These are phyloP conservation scores for Stomatorhinus walkeri DNA, from an alignment of 2,797 vertebrate species.

Conservation along the genomic window DNA sequence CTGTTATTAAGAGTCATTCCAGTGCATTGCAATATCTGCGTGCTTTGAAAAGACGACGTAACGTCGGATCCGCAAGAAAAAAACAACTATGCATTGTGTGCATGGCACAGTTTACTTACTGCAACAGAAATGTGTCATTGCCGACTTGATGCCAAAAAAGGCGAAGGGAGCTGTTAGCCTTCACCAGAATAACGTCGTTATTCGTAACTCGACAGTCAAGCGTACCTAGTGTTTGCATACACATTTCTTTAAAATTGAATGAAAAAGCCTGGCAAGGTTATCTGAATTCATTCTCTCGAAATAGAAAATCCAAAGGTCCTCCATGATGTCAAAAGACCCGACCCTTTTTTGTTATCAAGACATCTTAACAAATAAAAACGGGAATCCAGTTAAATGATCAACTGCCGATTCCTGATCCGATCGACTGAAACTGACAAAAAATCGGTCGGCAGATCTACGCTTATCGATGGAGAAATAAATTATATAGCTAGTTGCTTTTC, in stretches of 20 bases:
- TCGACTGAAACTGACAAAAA: background rate
- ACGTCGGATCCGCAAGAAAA: conserved; percentile 1
- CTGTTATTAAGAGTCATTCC: background rate
- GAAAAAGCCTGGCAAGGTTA: background rate
- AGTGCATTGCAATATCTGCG: background rate
- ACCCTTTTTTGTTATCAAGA: conserved; percentile 43
- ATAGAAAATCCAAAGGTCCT: conserved; percentile 26
- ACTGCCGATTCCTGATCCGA: background rate
- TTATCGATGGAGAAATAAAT: background rate
- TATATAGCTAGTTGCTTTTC: background rate
- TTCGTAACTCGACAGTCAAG: background rate
- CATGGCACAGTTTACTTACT: conserved; percentile 15
- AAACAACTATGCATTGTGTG: background rate
- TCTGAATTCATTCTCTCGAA: conserved; percentile 11
- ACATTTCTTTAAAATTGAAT: background rate
- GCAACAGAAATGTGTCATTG: conserved; percentile 22
- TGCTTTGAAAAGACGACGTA: background rate
- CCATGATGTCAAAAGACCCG: conserved; percentile 49
- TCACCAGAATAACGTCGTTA: conserved; percentile 6
- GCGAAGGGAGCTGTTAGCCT: conserved; percentile 13
- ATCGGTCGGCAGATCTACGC: background rate
- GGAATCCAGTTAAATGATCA: conserved; percentile 3
- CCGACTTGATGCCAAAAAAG: conserved; percentile 15
- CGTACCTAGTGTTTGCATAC: background rate
- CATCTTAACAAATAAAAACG: conserved; percentile 31